Base-by-base conservation (phyloP, 2,888 invertebrate genomes). In the Dryadula phaetusa region DNA sequence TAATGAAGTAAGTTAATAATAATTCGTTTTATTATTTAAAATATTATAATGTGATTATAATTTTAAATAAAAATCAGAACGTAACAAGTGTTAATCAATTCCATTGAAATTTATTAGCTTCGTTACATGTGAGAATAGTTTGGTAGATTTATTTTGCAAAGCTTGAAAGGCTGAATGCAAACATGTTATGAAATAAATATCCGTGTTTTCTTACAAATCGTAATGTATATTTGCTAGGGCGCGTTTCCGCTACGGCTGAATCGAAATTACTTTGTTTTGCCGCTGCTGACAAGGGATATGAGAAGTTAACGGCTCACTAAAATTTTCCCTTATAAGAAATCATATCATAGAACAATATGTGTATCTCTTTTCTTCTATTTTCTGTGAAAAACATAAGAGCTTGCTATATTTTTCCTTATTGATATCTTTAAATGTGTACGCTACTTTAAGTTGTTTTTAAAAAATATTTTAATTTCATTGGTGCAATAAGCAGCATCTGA, bases 221-320 rank as follows among this genome's bases (percentile, higher is more conserved):
- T 89, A 87, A 86, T 85, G 82, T 82, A 75, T 86, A 84, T 87
- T 84, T 86, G 80, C 74, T 76, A 76, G 72, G 74, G 73, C 74
- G 72, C 76, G 78, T 78, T 82, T 81, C 83, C 80, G 79, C 75
- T 75, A 76, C 75, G 78, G 74, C 75, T 76, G 79, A 81, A 78
- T 84, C 82, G 79, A 79, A 87, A 89, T 88, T 79, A 83, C 83
- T 85, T 89, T 90, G 88, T 90, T 90, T 87, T 88, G 80, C 77
- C 81, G 72, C 66, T 76, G 75, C 77, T 73, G 78, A 77, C 74
- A 74, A 70, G 72, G 72, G 69, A 75, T 74, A 70, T 70, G 71
- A 66, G 72, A 76, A 75, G 75, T 77, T 76, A 75, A 73, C 72
- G 73, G 72, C 69, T 70, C 62, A 69, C 66, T 69, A 69, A 66